Percentiles rank a stretch among this genome's conserved stretches.
phyloP scores from a whole-genome alignment of 2,888 invertebrate genomes.

The Torymus aiolomorphi region DNA sequence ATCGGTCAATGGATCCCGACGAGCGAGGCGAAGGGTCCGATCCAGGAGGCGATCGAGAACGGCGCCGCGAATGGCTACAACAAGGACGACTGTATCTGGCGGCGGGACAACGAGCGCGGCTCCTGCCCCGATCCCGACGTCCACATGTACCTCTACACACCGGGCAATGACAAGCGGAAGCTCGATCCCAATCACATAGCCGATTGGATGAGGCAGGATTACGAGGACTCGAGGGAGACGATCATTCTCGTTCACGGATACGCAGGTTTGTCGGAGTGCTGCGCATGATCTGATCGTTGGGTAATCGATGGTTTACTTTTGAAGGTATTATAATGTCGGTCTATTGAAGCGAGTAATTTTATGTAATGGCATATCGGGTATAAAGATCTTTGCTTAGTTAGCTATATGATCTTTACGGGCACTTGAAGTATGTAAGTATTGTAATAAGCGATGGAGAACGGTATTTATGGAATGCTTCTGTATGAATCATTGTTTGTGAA shows the following conservation, averaged over 20 bases:
- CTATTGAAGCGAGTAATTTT: too few relatives aligned
- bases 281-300: too few relatives aligned
- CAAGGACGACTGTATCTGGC: constrained; percentile 84
- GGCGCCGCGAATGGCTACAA: constrained; percentile 78
- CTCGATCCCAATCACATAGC: constrained; percentile 61
- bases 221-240: constrained; percentile 84
- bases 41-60: constrained; percentile 72
- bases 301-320: too few relatives aligned
- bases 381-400: too few relatives aligned
- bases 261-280: constrained; percentile 76
- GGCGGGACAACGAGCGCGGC: constrained; percentile 80
- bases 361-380: too few relatives aligned
- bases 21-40: constrained; percentile 65
- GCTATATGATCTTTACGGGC: too few relatives aligned
- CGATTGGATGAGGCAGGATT: constrained; percentile 85
- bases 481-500: constrained; percentile 27
- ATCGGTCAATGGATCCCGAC: neutral
- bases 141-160: constrained; percentile 81
- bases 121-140: constrained; percentile 86
- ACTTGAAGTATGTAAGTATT: too few relatives aligned
- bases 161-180: constrained; percentile 76
- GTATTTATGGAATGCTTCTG: neutral
- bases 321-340: too few relatives aligned
- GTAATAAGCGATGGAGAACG: too few relatives aligned
- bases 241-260: constrained; percentile 86